These are phyloP conservation scores for Diadegma fenestrale DNA, from an alignment of 2,888 invertebrate species.

Conservation along the genomic window DNA sequence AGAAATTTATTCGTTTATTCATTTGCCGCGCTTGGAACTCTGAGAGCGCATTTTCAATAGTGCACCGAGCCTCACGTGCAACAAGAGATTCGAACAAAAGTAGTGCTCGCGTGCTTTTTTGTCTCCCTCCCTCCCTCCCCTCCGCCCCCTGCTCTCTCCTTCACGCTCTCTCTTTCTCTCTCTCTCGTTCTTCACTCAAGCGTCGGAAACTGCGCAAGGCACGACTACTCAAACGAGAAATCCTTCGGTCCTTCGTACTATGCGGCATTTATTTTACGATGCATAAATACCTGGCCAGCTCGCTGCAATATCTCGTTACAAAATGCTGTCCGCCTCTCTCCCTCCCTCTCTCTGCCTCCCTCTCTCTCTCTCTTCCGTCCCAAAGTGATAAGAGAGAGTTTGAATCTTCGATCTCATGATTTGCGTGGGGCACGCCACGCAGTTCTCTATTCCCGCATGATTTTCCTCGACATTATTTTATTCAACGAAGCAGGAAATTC, in stretches of 20 bases:
- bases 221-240: constrained; percentile 42
- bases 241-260: constrained; percentile 27
- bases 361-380: constrained; percentile 22
- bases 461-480: not conserved
- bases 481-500: no score
- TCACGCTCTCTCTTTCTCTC: not conserved
- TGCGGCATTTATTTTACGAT: constrained; percentile 59
- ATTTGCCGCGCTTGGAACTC: constrained; percentile 47
- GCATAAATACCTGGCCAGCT: constrained; percentile 42
- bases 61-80: constrained; percentile 34
- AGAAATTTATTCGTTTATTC: constrained; percentile 68
- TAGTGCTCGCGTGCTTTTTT: constrained; percentile 24
- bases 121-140: not conserved
- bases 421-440: constrained; percentile 12
- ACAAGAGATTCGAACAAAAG: constrained; percentile 40
- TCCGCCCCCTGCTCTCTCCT: not conserved
- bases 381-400: constrained; percentile 41
- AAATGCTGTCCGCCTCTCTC: constrained; percentile 19
- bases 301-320: constrained; percentile 5
- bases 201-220: constrained; percentile 29
- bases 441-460: not conserved
- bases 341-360: not conserved
- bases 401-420: not conserved
- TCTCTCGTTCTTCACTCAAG: not conserved
- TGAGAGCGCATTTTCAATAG: constrained; percentile 36